Evolutionary conservation across 2,888 invertebrate species (phyloP), one percentile per base, ranked within the genome.

Genomic region (Julus scanicus): DNA sequence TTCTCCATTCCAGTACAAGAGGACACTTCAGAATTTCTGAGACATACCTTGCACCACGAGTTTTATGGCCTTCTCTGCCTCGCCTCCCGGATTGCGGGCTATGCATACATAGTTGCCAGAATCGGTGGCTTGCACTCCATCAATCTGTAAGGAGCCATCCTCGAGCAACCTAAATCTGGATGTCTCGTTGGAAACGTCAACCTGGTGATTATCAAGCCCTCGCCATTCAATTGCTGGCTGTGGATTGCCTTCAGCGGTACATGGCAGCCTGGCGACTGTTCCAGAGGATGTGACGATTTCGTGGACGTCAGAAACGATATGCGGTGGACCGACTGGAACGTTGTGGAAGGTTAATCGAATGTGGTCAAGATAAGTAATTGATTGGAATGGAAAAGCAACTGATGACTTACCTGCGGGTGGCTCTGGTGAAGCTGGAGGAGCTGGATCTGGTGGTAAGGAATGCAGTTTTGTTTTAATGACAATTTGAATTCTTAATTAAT

Each of bases 101-200:
- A 95, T 94, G 91, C 98, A 98, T 88, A 96, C 94, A 92, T 98
- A 98, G 15, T 95, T 94, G 63, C 98, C 98, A 40, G 95, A 94
- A 92, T 98, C 98, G 88, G 95, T 95, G 90, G 94, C 95, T 91
- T 95, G 95, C 48, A 97, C 93, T 80, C 96, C 95, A 20, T 96
- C 95, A 89, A 98, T 97, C 92, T 97, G 96, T 88, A 98, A 93
- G 2, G 96, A 95, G 20, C 96, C 96, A 91, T 95, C 95, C 8
- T 89, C 89, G 80, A 94, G 92, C 89, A 97, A 93, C 53, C 95
- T 94, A 92, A 95, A 96, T 89, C 96, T n/a, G 15, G 88, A 83
- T 4, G 39, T 57, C 15, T 39, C 87, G n/a, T 37, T 39, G 4
- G 29, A 6, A 8, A 87, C 37, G n/a, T 87, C 87, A 89, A 96